Base-by-base conservation (phyloP, 2,888 invertebrate species). In the Lasioglossum leucozonium region DNA sequence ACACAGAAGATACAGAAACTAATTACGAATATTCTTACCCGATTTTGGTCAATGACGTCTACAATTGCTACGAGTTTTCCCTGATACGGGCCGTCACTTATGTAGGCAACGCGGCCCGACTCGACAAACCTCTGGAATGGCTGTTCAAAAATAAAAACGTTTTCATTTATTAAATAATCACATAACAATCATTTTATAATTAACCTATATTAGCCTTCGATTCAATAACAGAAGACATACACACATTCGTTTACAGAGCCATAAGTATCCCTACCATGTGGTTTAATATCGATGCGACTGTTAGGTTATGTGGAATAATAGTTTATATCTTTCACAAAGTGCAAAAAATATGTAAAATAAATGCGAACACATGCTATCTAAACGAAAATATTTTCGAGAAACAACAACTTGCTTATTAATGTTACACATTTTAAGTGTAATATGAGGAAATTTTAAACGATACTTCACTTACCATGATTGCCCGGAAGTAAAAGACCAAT, bases 11-110 rank as follows among this genome's bases (percentile, higher is more conserved):
- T 3, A 22, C 37, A 67, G 10, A 18, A 22, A 37, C 5, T 5
- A 62, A 67, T 34, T 22, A 22, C 11, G 16, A 16, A 22, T 75
- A 73, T 71, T 93, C 96, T 95, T 95, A 97, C 97, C 95, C 99
- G 97, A 94, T 99, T 99, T 96, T 99, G 99, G 95, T 99, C 99
- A 93, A 99, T 98, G 93, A 99, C 97, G 95, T 99, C 99, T 87
- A 99, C 99, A 95, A 99, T 99, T 94, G 98, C 97, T 92, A 98
- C 97, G 85, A 99, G 96, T 96, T 99, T 99, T 91, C 99, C 99
- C 95, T 97, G 97, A 93, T 98, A 96, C 83, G 97, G 96, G 78
- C 99, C 99, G 94, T 98, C 97, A 85, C 98, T 97, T 92, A 99
- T 97, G 95, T 98, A 98, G 96, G 99, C 99, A 92, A 99, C 98